Base-by-base conservation (phyloP, 2,113 vertebrate genomes). In the Numida meleagris region DNA sequence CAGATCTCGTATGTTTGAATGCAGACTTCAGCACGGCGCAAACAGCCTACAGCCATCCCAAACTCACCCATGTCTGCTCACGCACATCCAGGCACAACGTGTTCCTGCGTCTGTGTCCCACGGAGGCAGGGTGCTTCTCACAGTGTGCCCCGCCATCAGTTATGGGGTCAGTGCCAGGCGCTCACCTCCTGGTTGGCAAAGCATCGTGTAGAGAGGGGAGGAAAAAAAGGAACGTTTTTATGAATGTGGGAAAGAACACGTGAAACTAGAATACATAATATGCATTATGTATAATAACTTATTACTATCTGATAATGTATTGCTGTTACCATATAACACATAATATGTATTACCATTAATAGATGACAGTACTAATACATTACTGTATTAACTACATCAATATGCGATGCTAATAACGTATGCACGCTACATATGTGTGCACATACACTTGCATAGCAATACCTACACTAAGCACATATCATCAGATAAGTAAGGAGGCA, bases 21-120 rank as follows among this genome's bases (percentile, higher is more conserved):
- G 2, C 2, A 2, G 61, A 5, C 13, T 14, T 13, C 31, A 23
- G 42, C 0, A 8, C 3, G 0, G 1, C 42, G 18, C 25, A 34
- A 53, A 51, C 46, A 76, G 76, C 42, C 53, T 25, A 29, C 43
- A 24, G 85, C 42, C 34, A 1, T 20, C 71, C 79, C 59, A 23
- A 3, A 7, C 10, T 23, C 31, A 2, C 38, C 17, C n/a, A 9
- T 17, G 5, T 21, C 66, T 16, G 43, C 59, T 59, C 45, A 7
- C 9, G 1, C 19, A 5, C 12, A 12, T 9, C 34, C 53, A 33
- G 33, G n/a, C 36, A 33, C 55, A 46, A 33, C 21, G 10, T 3
- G 3, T 3, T 46, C 6, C 68, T 12, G 29, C 25, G 0, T 4
- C 14, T 13, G 1, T 8, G 1, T 4, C 50, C 12, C 63, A 4